phyloP scores from a whole-genome alignment of 2,797 vertebrate genomes.

The Tadarida brasiliensis region DNA sequence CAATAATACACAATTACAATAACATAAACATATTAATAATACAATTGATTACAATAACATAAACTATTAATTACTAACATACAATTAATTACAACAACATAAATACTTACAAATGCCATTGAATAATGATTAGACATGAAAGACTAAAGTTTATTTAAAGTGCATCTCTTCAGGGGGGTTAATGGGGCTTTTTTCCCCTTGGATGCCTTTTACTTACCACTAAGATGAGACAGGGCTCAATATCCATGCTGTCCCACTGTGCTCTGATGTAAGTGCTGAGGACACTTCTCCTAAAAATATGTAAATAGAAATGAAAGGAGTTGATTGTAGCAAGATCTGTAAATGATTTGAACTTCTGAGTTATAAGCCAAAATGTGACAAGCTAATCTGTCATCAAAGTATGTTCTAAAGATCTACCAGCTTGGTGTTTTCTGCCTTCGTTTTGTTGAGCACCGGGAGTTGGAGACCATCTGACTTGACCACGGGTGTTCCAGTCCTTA shows the following conservation, averaged over 20 bases:
- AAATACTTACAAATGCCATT: too few species aligned
- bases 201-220: neutral
- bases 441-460: neutral
- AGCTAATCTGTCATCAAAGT: neutral
- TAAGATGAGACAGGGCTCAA: neutral
- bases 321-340: neutral
- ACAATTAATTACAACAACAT: too few species aligned
- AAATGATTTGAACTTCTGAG: neutral
- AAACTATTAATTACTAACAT: too few species aligned
- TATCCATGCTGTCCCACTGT: neutral
- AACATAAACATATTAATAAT: too few species aligned
- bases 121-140: conserved; percentile 49
- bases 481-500: neutral
- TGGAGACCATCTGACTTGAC: neutral
- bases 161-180: neutral
- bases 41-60: too few species aligned
- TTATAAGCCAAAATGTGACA: neutral
- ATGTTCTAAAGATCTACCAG: neutral
- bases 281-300: conserved; percentile 39
- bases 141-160: conserved; percentile 55
- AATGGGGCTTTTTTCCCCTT: neutral
- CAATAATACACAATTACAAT: too few species aligned
- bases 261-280: neutral
- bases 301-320: conserved; percentile 28
- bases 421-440: neutral